These are phyloP conservation scores for Chironomus striatipennis DNA, from an alignment of 1,140 invertebrate genomes.

Conservation along the genomic window DNA sequence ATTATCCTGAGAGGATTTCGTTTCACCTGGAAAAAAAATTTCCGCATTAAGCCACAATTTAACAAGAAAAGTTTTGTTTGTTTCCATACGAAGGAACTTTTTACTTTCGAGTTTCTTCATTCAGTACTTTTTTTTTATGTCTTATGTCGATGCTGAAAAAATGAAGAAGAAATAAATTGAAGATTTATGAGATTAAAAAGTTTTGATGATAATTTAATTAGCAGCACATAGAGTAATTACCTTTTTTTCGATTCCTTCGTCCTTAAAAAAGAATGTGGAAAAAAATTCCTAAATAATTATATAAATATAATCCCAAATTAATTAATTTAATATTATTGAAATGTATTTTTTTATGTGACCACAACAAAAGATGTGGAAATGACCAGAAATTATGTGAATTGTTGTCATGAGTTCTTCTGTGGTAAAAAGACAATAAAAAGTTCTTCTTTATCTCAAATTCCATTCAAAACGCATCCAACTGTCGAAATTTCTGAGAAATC, in stretches of 20 bases:
- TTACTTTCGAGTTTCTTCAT: neutral
- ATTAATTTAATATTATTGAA: no score
- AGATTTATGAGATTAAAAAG: neutral
- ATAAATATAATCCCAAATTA: no score
- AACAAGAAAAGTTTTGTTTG: neutral
- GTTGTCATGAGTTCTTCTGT: neutral
- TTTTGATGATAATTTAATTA: conserved; percentile 22
- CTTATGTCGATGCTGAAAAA: neutral
- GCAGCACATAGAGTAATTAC: conserved; percentile 8
- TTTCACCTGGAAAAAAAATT: conserved; percentile 6
- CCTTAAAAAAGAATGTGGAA: no score
- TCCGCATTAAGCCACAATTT: conserved; percentile 12
- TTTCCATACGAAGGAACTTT: neutral
- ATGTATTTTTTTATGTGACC: no score
- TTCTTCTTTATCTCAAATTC: neutral
- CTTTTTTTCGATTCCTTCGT: neutral
- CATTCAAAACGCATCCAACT: neutral
- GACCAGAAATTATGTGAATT: neutral
- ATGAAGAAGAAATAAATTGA: neutral
- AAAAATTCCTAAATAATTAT: no score
- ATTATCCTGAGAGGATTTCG: conserved; percentile 7
- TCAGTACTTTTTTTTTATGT: no score
- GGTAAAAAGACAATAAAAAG: neutral
- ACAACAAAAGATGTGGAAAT: neutral
- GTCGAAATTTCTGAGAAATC: neutral